Base-by-base conservation (phyloP, 2,797 vertebrate genomes). In the Enteromius paludinosus region DNA sequence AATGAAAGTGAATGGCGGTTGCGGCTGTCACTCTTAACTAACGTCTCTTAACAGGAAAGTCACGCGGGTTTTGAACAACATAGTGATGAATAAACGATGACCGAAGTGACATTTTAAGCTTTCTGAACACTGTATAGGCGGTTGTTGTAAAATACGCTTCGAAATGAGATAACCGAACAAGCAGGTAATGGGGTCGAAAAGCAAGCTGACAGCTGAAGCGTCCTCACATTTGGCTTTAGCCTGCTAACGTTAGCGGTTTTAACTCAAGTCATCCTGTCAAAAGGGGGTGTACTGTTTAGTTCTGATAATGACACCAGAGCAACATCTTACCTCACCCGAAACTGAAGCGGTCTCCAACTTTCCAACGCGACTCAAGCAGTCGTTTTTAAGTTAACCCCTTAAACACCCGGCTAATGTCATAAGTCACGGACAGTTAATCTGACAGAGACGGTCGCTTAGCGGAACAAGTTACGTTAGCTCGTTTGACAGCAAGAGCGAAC, bases 181-280 rank as follows among this genome's bases (percentile, higher is more conserved):
- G 25, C 12, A 43, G 38, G 62, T 11, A n/a, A 66, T 43, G 59
- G 45, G 45, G 38, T 59, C 8, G 30, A 47, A 69, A 75, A 7
- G 35, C 49, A 56, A 68, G 64, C 68, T 83, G 81, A 83, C 81
- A 77, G 81, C 64, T 76, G 72, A 76, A 25, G 72, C 64, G 38
- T 47, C 49, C 49, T 68, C 64, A 28, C 72, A 30, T 25, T 75
- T 56, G 71, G 62, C 38, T 77, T 76, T 77, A 77, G 73, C 73
- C 49, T 69, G 64, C 64, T 61, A 30, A 30, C 30, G 30, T 30
- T 30, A 77, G 28, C 49, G 38, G 23, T 76, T 49, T 82, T 33
- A 54, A 76, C 47, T 17, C 61, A 59, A 76, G 62, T 69, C 72
- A 43, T 59, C 3, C 62, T 59, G 62, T 76, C 52, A 77, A 33